These are phyloP conservation scores for Eremophila alpestris DNA, from an alignment of 2,797 vertebrate species.

Conservation along the genomic window DNA sequence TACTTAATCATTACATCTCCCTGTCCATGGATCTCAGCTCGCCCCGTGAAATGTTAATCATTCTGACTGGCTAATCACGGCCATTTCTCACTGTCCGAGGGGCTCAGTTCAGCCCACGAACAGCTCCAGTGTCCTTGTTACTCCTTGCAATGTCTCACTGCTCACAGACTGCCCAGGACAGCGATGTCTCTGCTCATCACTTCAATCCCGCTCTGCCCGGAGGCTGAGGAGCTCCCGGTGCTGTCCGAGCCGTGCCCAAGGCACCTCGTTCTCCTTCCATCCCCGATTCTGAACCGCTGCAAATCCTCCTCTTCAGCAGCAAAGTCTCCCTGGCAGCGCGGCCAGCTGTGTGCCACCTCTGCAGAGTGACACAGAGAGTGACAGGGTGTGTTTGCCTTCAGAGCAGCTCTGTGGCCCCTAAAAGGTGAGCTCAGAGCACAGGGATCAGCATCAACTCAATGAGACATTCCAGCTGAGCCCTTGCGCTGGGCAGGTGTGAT, in stretches of 20 bases:
- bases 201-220: background rate
- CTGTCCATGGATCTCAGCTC: constrained; percentile 24
- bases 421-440: background rate
- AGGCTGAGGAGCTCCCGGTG: background rate
- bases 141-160: constrained; percentile 28
- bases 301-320: background rate
- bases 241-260: background rate
- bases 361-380: background rate
- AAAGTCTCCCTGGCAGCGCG: background rate
- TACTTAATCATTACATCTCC: constrained; percentile 56
- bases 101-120: constrained; percentile 26
- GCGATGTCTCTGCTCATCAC: background rate
- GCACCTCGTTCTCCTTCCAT: background rate
- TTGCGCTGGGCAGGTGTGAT: background rate
- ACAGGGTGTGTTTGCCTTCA: background rate
- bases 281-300: background rate
- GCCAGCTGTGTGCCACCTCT: background rate
- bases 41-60: constrained; percentile 68
- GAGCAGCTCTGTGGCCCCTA: background rate
- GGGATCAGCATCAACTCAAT: background rate
- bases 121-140: constrained; percentile 49
- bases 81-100: constrained; percentile 68
- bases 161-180: background rate
- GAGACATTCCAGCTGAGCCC: constrained; percentile 17
- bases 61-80: constrained; percentile 56